Conservation (phyloP, 1,140 invertebrate species). For the Drosophila burlai region DNA sequence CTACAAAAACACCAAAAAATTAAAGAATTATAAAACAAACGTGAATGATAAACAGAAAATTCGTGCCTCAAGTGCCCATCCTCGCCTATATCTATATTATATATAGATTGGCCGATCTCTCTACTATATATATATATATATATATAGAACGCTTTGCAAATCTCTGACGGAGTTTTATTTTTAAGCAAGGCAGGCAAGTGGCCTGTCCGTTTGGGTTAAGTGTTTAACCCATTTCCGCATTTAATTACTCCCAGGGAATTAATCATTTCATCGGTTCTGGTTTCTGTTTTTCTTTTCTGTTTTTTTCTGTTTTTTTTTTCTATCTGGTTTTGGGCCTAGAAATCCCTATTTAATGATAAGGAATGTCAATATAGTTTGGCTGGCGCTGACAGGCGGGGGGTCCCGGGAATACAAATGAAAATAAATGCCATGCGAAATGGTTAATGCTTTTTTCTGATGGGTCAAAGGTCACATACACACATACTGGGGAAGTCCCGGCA, state of each 20-base stretch:
- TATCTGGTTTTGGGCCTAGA: neutral
- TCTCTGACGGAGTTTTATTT: conserved; percentile 42
- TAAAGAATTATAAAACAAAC: conserved; percentile 33
- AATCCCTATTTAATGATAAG: conserved; percentile 5
- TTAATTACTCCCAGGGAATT: conserved; percentile 43
- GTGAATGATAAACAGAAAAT: conserved; percentile 38
- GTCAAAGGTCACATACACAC: conserved; percentile 31
- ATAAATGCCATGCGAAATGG: conserved; percentile 46
- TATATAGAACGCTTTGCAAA: conserved; percentile 14
- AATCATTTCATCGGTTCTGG: conserved; percentile 41
- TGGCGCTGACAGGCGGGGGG: conserved; percentile 30
- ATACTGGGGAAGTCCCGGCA: conserved; percentile 9
- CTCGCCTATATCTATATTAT: conserved; percentile 19
- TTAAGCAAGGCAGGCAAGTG: conserved; percentile 22
- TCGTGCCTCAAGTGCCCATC: conserved; percentile 34
- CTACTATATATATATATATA: conserved; percentile 1
- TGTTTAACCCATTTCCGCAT: conserved; percentile 33
- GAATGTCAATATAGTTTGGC: conserved; percentile 45
- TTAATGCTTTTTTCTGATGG: conserved; percentile 29
- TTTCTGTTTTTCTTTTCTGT: neutral
- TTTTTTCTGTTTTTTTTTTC: neutral
- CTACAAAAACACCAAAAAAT: neutral
- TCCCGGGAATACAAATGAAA: conserved; percentile 30
- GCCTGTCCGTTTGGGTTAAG: conserved; percentile 31
- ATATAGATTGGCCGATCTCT: conserved; percentile 19